Evolutionary conservation across 64 coral and sea anemone genomes (phyloP).

Genomic region (Montipora efflorescens): DNA sequence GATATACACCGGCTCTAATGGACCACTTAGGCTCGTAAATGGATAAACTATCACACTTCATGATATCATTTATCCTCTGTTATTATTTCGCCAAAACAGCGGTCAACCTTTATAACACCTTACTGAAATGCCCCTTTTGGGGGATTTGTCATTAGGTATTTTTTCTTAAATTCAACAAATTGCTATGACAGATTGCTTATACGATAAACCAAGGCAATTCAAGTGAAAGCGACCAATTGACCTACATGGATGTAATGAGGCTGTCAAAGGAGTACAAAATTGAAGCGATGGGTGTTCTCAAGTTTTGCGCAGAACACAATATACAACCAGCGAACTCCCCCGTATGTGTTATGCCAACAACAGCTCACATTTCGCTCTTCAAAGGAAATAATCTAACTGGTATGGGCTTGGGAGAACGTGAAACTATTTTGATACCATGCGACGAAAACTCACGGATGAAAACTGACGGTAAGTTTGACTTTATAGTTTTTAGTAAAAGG

Average conservation of each 20-base stretch:
- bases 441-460: conserved; percentile 58
- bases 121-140: not conserved
- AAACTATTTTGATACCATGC: conserved; percentile 38
- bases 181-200: conserved; percentile 30
- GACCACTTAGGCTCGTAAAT: no score
- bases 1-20: no score
- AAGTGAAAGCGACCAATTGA: not conserved
- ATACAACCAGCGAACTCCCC: conserved; percentile 35
- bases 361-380: conserved; percentile 61
- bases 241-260: conserved; percentile 45
- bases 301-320: conserved; percentile 9
- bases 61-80: no score
- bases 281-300: conserved; percentile 59
- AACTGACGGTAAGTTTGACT: conserved; percentile 26
- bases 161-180: conserved; percentile 9
- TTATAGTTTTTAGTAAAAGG: not conserved
- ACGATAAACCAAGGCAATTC: conserved; percentile 7
- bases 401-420: conserved; percentile 36
- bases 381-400: conserved; percentile 55
- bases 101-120: not conserved
- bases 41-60: no score
- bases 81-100: no score
- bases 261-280: conserved; percentile 56
- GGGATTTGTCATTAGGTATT: not conserved
- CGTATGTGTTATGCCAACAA: conserved; percentile 37